Evolutionary conservation across 1,140 invertebrate species (phyloP).

Genomic region (Drosophila truncata): DNA sequence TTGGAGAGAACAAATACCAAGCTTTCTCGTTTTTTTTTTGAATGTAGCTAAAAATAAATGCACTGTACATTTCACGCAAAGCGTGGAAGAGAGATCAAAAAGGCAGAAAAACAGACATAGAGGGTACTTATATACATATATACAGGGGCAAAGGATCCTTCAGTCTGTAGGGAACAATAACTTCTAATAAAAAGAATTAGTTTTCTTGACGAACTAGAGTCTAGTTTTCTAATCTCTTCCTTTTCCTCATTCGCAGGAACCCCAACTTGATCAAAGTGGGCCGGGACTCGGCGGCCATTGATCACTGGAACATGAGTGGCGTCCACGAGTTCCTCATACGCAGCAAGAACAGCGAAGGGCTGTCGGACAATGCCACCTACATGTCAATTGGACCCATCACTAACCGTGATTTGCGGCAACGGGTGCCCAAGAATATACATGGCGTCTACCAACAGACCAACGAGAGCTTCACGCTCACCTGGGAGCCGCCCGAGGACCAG

Average conservation of each 20-base stretch:
- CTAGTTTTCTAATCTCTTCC: neutral
- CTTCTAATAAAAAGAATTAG: neutral
- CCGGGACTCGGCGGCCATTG: conserved; percentile 58
- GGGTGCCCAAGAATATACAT: conserved; percentile 62
- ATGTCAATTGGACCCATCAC: conserved; percentile 61
- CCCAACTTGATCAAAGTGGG: conserved; percentile 44
- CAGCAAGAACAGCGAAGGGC: conserved; percentile 64
- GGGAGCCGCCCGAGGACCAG: conserved; percentile 64
- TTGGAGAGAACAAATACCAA: neutral
- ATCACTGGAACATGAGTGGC: conserved; percentile 51
- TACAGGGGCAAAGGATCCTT: no score
- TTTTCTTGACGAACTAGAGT: neutral
- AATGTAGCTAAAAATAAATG: neutral
- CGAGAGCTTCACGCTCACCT: conserved; percentile 69
- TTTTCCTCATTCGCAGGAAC: conserved; percentile 28
- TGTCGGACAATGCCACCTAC: conserved; percentile 59
- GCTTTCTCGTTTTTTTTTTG: no score
- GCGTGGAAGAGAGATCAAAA: neutral
- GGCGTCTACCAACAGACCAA: conserved; percentile 70
- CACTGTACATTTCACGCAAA: neutral
- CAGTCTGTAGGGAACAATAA: no score
- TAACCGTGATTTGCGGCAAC: conserved; percentile 32
- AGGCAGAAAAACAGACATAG: no score
- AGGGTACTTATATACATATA: no score
- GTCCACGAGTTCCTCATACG: conserved; percentile 64